Percentiles rank a stretch among this genome's conserved stretches.
Evolutionary conservation across 2,888 invertebrate species (phyloP).

Genomic region (Brachyopa scutellaris): DNA sequence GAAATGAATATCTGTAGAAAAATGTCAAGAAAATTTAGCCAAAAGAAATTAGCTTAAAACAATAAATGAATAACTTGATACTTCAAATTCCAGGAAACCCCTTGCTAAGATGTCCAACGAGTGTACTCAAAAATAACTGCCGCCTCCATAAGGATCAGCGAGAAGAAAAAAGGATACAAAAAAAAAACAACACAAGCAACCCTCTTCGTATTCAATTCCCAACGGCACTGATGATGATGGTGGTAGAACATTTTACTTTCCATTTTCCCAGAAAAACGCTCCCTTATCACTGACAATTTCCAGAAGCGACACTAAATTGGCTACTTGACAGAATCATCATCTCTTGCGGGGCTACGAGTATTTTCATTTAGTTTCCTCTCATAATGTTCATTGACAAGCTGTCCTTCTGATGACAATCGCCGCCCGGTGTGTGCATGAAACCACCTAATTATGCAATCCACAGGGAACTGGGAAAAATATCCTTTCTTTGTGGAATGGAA

Average conservation of each 20-base stretch:
- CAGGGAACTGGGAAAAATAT: slow-evolving; percentile 46
- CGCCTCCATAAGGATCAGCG: too few relatives aligned
- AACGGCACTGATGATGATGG: slow-evolving; percentile 9
- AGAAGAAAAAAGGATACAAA: too few relatives aligned
- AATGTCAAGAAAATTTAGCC: slow-evolving; percentile 1
- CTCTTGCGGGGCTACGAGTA: slow-evolving; percentile 36
- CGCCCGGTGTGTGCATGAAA: slow-evolving; percentile 21
- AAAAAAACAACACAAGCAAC: too few relatives aligned
- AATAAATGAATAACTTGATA: not conserved
- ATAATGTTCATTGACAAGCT: slow-evolving; percentile 59
- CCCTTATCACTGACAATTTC: slow-evolving; percentile 68
- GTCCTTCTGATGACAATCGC: slow-evolving; percentile 52
- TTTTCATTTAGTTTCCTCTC: slow-evolving; percentile 42
- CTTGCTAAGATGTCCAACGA: too few relatives aligned
- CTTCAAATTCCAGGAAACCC: not conserved
- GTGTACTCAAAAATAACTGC: not conserved
- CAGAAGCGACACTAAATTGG: slow-evolving; percentile 64
- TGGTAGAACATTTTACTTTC: slow-evolving; percentile 24
- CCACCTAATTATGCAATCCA: slow-evolving; percentile 63
- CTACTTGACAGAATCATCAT: slow-evolving; percentile 68
- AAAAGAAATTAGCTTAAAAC: slow-evolving; percentile 36
- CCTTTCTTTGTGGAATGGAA: slow-evolving; percentile 31
- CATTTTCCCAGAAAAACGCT: slow-evolving; percentile 36
- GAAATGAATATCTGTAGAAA: slow-evolving; percentile 26
- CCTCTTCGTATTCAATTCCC: slow-evolving; percentile 62